Conservation (phyloP, 2,113 vertebrate genomes). For the Esox niger region DNA sequence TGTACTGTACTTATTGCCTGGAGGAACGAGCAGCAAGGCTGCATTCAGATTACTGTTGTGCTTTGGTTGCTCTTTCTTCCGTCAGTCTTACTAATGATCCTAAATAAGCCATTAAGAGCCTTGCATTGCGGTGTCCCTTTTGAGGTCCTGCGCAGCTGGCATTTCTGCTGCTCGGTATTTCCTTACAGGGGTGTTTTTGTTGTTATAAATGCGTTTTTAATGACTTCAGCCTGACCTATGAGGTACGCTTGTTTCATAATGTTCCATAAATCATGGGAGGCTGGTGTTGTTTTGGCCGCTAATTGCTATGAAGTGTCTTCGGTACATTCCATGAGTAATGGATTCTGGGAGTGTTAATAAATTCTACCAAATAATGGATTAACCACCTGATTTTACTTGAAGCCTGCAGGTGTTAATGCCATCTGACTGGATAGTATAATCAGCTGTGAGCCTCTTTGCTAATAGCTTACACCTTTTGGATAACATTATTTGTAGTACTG, state of each 20-base stretch:
- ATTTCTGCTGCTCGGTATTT: slow-evolving; percentile 19
- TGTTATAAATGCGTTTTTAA: slow-evolving; percentile 65
- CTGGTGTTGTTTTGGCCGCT: slow-evolving; percentile 41
- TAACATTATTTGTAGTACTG: too few relatives aligned
- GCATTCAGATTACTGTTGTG: too few relatives aligned
- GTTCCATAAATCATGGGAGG: slow-evolving; percentile 25
- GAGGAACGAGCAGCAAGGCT: too few relatives aligned
- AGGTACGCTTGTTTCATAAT: too few relatives aligned
- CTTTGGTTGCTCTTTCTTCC: slow-evolving; percentile 14
- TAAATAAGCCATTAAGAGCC: slow-evolving; percentile 58
- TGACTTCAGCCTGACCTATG: too few relatives aligned
- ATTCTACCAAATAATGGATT: too few relatives aligned
- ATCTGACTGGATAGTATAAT: too few relatives aligned
- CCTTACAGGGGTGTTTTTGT: slow-evolving; percentile 58
- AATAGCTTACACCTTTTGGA: too few relatives aligned
- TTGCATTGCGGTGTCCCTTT: slow-evolving; percentile 6
- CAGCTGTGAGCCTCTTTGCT: too few relatives aligned
- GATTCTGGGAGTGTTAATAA: slow-evolving; percentile 60
- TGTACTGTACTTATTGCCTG: too few relatives aligned
- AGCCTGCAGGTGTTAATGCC: too few relatives aligned
- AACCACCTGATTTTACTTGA: too few relatives aligned
- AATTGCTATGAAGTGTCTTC: slow-evolving; percentile 60
- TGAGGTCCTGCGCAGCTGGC: neutral
- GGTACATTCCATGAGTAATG: slow-evolving; percentile 55
- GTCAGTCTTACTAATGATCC: slow-evolving; percentile 54